Evolutionary conservation across 2,888 invertebrate genomes (phyloP).

Genomic region (Tridacna crocea): DNA sequence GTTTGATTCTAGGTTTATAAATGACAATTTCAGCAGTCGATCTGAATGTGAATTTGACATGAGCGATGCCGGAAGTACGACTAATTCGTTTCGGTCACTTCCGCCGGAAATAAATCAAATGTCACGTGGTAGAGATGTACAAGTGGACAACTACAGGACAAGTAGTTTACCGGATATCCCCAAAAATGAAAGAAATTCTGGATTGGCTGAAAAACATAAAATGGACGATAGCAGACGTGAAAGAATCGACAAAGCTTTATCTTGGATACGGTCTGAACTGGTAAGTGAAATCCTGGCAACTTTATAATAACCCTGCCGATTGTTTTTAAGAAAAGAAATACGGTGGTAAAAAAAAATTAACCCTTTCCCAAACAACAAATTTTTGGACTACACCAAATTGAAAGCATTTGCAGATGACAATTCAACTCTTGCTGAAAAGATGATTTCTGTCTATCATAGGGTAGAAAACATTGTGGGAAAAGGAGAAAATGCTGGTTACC

Average conservation of each 20-base stretch:
- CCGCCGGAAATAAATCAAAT: conserved; percentile 34
- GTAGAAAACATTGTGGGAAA: neutral
- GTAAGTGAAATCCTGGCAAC: conserved; percentile 36
- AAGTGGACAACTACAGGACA: conserved; percentile 27
- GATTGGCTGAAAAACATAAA: conserved; percentile 20
- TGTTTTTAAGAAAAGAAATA: too few relatives aligned
- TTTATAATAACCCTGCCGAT: too few relatives aligned
- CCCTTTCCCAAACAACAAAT: too few relatives aligned
- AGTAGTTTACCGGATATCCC: conserved; percentile 45
- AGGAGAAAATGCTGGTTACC: neutral
- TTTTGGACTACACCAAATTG: too few relatives aligned
- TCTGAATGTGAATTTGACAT: conserved; percentile 44
- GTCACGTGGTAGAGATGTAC: conserved; percentile 7
- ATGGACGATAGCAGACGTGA: conserved; percentile 60
- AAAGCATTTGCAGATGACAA: too few relatives aligned
- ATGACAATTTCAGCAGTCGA: neutral
- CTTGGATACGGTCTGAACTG: conserved; percentile 61
- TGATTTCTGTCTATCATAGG: too few relatives aligned
- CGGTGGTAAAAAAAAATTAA: too few relatives aligned
- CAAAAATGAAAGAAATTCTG: neutral
- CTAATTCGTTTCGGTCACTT: conserved; percentile 35
- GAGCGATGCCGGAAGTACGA: conserved; percentile 42
- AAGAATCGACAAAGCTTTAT: conserved; percentile 68
- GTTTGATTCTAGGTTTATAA: neutral
- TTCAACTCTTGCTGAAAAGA: too few relatives aligned